Evolutionary conservation across 2,113 vertebrate species (phyloP).

Genomic region (Gambusia holbrooki): DNA sequence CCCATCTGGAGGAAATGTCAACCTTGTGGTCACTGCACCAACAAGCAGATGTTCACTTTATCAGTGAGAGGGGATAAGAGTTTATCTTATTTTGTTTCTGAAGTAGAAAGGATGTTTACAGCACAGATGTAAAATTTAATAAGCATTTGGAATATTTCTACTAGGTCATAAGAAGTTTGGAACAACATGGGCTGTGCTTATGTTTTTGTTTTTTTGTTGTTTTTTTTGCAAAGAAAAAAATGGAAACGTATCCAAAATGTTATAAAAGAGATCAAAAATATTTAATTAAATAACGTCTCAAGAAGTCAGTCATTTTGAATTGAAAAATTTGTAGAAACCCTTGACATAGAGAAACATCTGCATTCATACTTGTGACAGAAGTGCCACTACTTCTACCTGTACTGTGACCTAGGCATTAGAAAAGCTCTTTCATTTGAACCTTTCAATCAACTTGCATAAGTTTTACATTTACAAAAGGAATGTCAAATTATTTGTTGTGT

Average conservation of each 20-base stretch:
- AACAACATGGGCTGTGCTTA: background rate
- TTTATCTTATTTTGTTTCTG: background rate
- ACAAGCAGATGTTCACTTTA: background rate
- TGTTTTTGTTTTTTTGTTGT: background rate
- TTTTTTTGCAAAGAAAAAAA: background rate
- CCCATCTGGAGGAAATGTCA: background rate
- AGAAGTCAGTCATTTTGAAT: background rate
- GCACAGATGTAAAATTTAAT: background rate
- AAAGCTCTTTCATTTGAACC: background rate
- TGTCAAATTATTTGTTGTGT: no score
- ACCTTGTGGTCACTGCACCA: background rate
- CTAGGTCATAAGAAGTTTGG: background rate
- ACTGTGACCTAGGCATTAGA: background rate
- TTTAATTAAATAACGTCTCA: background rate
- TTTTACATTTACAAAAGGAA: no score
- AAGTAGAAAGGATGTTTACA: background rate
- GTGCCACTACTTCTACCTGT: background rate
- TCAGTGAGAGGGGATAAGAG: background rate
- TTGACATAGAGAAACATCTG: background rate
- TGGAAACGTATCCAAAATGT: background rate
- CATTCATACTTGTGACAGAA: background rate
- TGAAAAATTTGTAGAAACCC: background rate
- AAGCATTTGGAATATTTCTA: background rate
- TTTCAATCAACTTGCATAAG: no score
- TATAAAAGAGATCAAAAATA: background rate